Base-by-base conservation (phyloP, 1,140 invertebrate genomes). In the Diorhabda sublineata region DNA sequence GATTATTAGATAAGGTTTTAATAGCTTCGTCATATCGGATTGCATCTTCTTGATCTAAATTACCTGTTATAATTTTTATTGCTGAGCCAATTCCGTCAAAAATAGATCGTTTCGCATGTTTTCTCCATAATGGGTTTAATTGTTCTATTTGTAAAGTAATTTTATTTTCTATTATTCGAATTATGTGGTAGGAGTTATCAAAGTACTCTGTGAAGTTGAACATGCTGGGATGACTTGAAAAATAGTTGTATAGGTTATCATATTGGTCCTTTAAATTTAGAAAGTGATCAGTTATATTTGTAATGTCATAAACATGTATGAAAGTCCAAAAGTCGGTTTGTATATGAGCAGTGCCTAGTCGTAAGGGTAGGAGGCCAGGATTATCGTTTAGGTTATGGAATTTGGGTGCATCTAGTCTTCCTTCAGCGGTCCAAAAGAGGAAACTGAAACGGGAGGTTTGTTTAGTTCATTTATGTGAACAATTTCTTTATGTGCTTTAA, bases 331-430 rank as follows among this genome's bases (percentile, higher is more conserved):
- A 45, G 52, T 72, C 63, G 26, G 45, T 70, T 44, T 56, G 61
- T 41, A 57, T 58, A 68, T 70, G 66, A 5, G 63, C 63, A 57
- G 58, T 68, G 11, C 66, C 66, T 63, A 73, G 11, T 66, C 69
- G 69, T 43, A 65, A 69, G 2, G 72, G 70, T 69, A 73, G 45
- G 26, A 73, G 3, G 64, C 67, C 72, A n/a, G 69, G 67, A 62
- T 71, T 69, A 9, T 66, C 45, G 45, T 66, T 73, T 67, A 73
- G 42, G 5, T 64, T 41, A 56, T 61, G 45, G 57, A 61, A 66
- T 6, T 42, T 64, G 9, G 56, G 47, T 11, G 4, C 43, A 57
- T 43, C 67, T 52, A 56, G 0, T 5, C 42, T 11, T 67, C 41
- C 42, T 3, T 11, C 6, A 45, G 43, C 44, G 41, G 41, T 8